Percentiles rank a stretch among this genome's conserved stretches.
These are phyloP conservation scores for Nyctereutes procyonoides DNA, from an alignment of 2,113 vertebrate genomes.

Conservation along the genomic window DNA sequence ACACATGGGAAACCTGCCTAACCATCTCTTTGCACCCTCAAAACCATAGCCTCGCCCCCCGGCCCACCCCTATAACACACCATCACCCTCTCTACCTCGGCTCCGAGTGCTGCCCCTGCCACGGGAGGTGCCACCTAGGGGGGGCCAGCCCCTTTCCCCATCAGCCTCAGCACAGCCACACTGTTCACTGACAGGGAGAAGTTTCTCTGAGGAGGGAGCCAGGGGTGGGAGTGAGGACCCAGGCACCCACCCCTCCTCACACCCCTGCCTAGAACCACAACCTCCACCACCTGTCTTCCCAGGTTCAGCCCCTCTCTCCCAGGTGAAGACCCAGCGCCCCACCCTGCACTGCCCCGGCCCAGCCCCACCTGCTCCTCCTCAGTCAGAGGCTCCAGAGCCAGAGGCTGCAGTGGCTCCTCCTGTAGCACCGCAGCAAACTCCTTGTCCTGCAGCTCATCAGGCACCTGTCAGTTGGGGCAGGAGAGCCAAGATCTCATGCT, in stretches of 20 bases:
- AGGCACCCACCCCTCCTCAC: neutral
- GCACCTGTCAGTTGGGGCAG: slow-evolving; percentile 85
- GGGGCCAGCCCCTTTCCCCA: slow-evolving; percentile 92
- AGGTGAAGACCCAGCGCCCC: neutral
- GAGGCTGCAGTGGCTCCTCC: slow-evolving; percentile 93
- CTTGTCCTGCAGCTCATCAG: slow-evolving; percentile 95
- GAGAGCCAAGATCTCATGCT: neutral
- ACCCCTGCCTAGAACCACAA: neutral
- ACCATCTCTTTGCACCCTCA: neutral
- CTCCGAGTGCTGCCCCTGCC: slow-evolving; percentile 92
- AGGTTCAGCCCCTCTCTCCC: neutral
- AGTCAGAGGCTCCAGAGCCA: slow-evolving; percentile 94
- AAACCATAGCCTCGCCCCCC: neutral
- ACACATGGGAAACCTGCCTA: accelerated
- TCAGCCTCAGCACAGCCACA: slow-evolving; percentile 95
- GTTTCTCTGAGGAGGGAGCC: slow-evolving; percentile 90
- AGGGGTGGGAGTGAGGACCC: slow-evolving; percentile 41
- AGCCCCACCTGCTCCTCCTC: slow-evolving; percentile 94
- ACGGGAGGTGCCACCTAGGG: slow-evolving; percentile 88
- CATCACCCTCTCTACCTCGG: slow-evolving; percentile 87
- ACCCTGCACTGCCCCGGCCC: neutral
- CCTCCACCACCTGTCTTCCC: neutral
- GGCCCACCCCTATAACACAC: neutral
- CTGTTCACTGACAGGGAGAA: slow-evolving; percentile 98
- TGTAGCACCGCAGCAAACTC: slow-evolving; percentile 94